Conservation (phyloP, 1,140 invertebrate species). For the Nixonia krombeini region DNA sequence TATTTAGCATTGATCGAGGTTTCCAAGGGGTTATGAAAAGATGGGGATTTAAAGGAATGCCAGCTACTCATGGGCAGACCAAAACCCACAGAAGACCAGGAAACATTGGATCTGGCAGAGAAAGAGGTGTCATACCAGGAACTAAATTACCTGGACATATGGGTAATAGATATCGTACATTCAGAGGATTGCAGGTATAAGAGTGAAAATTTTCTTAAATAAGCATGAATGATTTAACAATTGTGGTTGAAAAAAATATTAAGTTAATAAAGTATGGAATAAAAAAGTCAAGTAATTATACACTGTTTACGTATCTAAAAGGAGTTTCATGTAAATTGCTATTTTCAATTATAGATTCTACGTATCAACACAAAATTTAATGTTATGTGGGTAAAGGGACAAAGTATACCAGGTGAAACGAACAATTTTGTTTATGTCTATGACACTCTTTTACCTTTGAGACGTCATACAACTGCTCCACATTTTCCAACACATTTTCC, state of each 20-base stretch:
- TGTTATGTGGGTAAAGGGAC: slow-evolving; percentile 90
- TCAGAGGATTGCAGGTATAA: slow-evolving; percentile 80
- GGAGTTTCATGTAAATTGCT: too few species aligned
- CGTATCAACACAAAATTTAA: slow-evolving; percentile 96
- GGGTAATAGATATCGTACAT: slow-evolving; percentile 85
- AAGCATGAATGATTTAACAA: background rate
- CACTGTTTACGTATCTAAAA: background rate
- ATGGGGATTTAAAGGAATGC: slow-evolving; percentile 96
- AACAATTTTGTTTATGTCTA: slow-evolving; percentile 87
- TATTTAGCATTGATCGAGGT: slow-evolving; percentile 87
- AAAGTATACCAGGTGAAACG: slow-evolving; percentile 83
- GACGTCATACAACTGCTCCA: slow-evolving; percentile 75
- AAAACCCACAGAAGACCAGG: slow-evolving; percentile 95
- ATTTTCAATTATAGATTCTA: slow-evolving; percentile 76
- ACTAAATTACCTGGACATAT: slow-evolving; percentile 98
- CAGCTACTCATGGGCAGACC: slow-evolving; percentile 91
- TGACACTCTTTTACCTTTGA: slow-evolving; percentile 82
- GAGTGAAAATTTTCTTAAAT: slow-evolving; percentile 34
- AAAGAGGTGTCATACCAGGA: slow-evolving; percentile 93
- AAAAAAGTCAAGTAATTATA: background rate
- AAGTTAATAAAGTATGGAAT: background rate
- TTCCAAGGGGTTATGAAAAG: slow-evolving; percentile 99
- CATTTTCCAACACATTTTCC: slow-evolving; percentile 87
- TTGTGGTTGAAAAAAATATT: background rate
- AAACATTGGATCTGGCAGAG: slow-evolving; percentile 88